Percentiles rank a stretch among this genome's conserved stretches.
Evolutionary conservation across 2,113 vertebrate species (phyloP).

Genomic region (Eidolon helvum): DNA sequence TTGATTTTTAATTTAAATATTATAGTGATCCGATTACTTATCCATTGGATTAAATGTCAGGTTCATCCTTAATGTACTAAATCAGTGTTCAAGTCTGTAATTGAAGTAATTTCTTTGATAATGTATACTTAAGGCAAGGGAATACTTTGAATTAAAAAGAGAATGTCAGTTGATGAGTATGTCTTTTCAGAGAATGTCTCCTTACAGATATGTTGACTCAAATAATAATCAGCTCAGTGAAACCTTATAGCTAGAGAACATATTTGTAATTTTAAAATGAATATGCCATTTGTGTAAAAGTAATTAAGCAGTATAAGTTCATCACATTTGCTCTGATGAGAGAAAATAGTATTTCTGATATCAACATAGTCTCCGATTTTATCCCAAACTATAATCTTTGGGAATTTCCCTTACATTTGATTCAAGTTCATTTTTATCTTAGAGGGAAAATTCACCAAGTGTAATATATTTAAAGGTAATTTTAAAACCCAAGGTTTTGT

Average conservation of each 20-base stretch:
- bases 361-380: not conserved
- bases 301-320: not conserved
- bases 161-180: not conserved
- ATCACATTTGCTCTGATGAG: not conserved
- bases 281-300: not conserved
- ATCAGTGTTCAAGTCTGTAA: slow-evolving; percentile 16
- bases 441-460: not conserved
- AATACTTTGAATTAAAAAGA: slow-evolving; percentile 55
- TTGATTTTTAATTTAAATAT: slow-evolving; percentile 36
- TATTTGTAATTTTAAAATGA: slow-evolving; percentile 10
- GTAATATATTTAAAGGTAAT: not conserved
- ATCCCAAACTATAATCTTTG: not conserved
- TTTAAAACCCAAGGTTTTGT: not conserved
- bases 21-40: not conserved
- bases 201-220: not conserved
- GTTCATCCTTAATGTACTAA: slow-evolving; percentile 1
- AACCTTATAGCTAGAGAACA: not conserved
- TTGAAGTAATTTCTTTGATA: slow-evolving; percentile 32
- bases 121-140: slow-evolving; percentile 16
- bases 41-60: slow-evolving; percentile 15
- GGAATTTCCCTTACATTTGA: not conserved
- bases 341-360: not conserved
- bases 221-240: slow-evolving; percentile 19
- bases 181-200: slow-evolving; percentile 49
- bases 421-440: slow-evolving; percentile 6